A percentile compares a stretch with the other conserved stretches of the same genome.
phyloP scores from a whole-genome alignment of 2,888 invertebrate species.

The Alsophila aescularia region DNA sequence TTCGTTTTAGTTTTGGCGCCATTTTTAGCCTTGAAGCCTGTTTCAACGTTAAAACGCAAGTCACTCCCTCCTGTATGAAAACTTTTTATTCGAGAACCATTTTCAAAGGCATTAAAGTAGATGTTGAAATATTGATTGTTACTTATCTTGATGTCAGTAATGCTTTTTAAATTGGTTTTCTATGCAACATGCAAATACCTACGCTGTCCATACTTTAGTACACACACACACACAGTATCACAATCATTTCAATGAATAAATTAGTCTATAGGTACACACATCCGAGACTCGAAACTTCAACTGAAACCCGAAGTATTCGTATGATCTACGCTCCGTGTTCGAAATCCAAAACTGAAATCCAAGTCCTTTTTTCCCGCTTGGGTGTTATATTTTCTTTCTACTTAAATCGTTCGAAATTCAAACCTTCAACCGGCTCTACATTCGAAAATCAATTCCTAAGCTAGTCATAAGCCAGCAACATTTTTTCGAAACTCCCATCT shows the following conservation, averaged over 20 bases:
- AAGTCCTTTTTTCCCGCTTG: too few species aligned
- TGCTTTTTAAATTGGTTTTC: too few species aligned
- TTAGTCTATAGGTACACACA: too few species aligned
- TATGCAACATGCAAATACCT: too few species aligned
- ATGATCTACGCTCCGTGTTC: not conserved
- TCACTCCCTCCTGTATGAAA: slow-evolving; percentile 8
- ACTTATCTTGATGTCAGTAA: too few species aligned
- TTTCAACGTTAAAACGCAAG: slow-evolving; percentile 8
- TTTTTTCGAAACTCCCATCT: not conserved
- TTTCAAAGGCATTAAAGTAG: not conserved
- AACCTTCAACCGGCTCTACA: too few species aligned
- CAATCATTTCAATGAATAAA: too few species aligned
- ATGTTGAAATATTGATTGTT: too few species aligned
- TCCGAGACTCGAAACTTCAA: not conserved
- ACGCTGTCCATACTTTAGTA: too few species aligned
- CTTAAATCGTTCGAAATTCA: not conserved
- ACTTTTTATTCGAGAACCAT: not conserved
- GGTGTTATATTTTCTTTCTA: too few species aligned
- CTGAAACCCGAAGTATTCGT: not conserved
- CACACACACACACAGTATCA: too few species aligned
- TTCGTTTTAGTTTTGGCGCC: not conserved
- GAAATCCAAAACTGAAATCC: not conserved
- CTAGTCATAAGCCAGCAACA: not conserved
- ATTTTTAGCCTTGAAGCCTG: not conserved
- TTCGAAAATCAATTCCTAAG: too few species aligned